Evolutionary conservation across 2,113 vertebrate species (phyloP), one percentile per base, ranked within the genome.

Genomic region (Apteryx owenii): DNA sequence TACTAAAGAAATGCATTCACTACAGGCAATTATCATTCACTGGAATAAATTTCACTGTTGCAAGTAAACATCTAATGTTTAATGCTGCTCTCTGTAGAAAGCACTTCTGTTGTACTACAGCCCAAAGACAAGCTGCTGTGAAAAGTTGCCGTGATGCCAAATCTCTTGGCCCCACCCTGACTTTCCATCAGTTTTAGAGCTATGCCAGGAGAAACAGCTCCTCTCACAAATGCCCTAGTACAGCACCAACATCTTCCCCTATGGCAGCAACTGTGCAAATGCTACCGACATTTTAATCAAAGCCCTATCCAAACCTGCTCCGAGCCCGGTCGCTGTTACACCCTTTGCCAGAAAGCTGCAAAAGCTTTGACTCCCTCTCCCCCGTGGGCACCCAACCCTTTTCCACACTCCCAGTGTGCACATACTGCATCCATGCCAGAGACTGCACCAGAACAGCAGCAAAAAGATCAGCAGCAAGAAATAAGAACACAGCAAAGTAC

Each of bases 151-250:
- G 33, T 25, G 44, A 77, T 77, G 92, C 91, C 93, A 93, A 60
- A 95, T 83, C 60, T 89, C 79, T 82, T 62, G 68, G 81, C 75
- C 93, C 89, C 89, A 90, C 73, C 87, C 29, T 80, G 91, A 87
- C 84, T 81, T 94, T 81, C 85, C 96, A 96, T 81, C 89, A 60
- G 23, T 91, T 93, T 94, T 48, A 91, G 53, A 84, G 50, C 62
- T n/a, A 13, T 29, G 75, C 75, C 93, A 95, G 92, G 73, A 91
- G 87, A 92, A 95, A 89, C 71, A 92, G 87, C 81, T 82, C 86
- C 73, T 73, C 70, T 79, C 73, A 4, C 46, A 72, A n/a, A 81
- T 68, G n/a, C 33, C 54, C 44, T 2, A 61, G 23, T 14, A 5
- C 12, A 89, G 65, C 71, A 77, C 71, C 71, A 87, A 3, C 54